Evolutionary conservation across 2,888 invertebrate species (phyloP).

Genomic region (Trachelus stipa): DNA sequence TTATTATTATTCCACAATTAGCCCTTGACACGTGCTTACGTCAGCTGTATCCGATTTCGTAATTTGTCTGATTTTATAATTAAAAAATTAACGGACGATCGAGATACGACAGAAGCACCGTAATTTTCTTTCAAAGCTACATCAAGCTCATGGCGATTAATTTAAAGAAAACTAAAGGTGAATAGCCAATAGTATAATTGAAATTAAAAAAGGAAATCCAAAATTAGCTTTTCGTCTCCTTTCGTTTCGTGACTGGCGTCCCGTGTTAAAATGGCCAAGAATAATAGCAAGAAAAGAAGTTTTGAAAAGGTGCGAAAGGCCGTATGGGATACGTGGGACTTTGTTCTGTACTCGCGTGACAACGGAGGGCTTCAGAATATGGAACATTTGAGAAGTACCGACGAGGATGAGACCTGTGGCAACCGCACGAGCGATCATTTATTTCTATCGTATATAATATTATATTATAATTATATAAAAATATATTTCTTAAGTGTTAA

Average conservation of each 20-base stretch:
- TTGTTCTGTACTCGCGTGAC: not conserved
- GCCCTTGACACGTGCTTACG: not conserved
- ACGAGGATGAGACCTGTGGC: conserved; percentile 42
- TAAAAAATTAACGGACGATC: not conserved
- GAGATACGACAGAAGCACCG: not conserved
- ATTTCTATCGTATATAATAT: conserved; percentile 55
- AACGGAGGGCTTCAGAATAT: conserved; percentile 6
- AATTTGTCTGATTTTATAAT: not conserved
- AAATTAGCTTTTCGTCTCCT: not conserved
- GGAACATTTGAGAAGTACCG: conserved; percentile 5
- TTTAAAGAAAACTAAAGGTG: not conserved
- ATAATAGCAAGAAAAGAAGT: not conserved
- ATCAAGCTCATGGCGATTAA: not conserved
- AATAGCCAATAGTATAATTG: not conserved
- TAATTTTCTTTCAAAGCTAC: not conserved
- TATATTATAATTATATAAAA: conserved; percentile 66
- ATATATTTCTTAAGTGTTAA: conserved; percentile 67
- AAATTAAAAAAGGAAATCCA: not conserved
- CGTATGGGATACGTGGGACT: not conserved
- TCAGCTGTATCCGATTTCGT: not conserved
- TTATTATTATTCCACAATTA: not conserved
- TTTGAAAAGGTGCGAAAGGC: not conserved
- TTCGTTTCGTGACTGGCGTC: not conserved
- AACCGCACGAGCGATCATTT: conserved; percentile 48
- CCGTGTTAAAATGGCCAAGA: not conserved